A percentile compares a stretch with the other conserved stretches of the same genome.
Evolutionary conservation across 2,113 vertebrate species (phyloP).

Genomic region (Elgaria multicarinata): DNA sequence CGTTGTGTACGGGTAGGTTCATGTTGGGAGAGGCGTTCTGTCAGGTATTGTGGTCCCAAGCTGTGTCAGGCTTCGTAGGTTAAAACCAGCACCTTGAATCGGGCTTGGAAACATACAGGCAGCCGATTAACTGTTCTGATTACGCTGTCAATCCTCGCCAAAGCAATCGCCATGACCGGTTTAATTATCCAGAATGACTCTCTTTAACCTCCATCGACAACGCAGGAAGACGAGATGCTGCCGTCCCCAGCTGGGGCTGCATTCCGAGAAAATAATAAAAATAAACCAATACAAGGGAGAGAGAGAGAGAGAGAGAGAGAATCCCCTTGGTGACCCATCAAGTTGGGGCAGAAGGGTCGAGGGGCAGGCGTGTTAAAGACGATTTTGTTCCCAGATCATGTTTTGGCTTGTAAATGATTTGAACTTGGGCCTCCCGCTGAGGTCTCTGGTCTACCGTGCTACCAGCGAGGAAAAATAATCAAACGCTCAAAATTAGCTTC

Average conservation of each 20-base stretch:
- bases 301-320: background rate
- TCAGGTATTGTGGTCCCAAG: no score
- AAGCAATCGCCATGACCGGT: background rate
- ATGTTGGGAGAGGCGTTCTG: no score
- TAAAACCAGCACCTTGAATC: no score
- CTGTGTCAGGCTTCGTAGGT: no score
- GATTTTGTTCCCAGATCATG: background rate
- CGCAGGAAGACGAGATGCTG: background rate
- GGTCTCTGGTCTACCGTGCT: background rate
- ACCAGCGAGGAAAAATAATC: slow-evolving; percentile 22
- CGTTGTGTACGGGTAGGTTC: no score
- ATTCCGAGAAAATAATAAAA: slow-evolving; percentile 15
- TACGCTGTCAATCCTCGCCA: background rate
- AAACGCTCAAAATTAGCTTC: background rate
- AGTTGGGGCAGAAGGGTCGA: background rate
- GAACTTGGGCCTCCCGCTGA: background rate
- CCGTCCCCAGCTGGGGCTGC: background rate
- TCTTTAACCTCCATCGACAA: background rate
- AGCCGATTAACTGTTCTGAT: background rate
- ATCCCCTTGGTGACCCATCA: background rate
- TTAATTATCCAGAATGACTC: slow-evolving; percentile 22
- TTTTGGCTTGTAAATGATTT: slow-evolving; percentile 7
- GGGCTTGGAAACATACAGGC: no score
- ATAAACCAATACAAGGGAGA: background rate
- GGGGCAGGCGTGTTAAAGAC: background rate